phyloP scores from a whole-genome alignment of 2,797 vertebrate genomes.

The Gobionotothen gibberifrons region DNA sequence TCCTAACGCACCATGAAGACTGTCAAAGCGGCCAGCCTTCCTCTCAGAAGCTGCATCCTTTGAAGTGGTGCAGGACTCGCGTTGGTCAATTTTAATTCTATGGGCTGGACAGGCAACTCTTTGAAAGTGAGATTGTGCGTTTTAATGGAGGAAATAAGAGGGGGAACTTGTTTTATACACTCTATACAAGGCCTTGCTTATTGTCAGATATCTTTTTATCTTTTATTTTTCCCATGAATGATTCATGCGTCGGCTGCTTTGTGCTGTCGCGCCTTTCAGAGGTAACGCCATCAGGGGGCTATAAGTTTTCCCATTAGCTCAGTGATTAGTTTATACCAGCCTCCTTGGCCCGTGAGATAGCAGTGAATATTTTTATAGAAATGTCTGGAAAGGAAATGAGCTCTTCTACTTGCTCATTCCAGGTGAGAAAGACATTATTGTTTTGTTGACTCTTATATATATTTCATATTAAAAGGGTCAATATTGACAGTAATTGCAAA shows the following conservation, averaged over 20 bases:
- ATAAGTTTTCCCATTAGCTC: constrained; percentile 89
- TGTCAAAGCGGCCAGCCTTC: constrained; percentile 91
- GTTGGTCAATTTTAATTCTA: constrained; percentile 93
- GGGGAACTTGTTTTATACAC: constrained; percentile 91
- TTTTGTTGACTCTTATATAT: constrained; percentile 31
- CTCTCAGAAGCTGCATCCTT: constrained; percentile 91
- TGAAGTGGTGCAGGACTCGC: constrained; percentile 92
- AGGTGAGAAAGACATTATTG: constrained; percentile 17
- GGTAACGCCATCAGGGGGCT: constrained; percentile 90
- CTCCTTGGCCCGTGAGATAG: constrained; percentile 80
- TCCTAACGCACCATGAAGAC: constrained; percentile 95
- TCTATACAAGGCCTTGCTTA: constrained; percentile 92
- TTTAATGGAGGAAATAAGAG: constrained; percentile 93
- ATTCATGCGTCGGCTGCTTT: constrained; percentile 92
- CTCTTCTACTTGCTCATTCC: constrained; percentile 18
- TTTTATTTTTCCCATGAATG: constrained; percentile 96
- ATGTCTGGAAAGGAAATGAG: constrained; percentile 36
- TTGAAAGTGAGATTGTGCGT: constrained; percentile 87
- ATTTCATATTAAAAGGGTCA: constrained; percentile 14
- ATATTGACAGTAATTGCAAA: constrained; percentile 4
- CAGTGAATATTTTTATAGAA: constrained; percentile 70
- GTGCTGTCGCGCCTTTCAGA: constrained; percentile 88
- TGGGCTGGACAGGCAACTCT: constrained; percentile 88
- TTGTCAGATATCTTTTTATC: constrained; percentile 95
- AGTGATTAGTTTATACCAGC: constrained; percentile 84